These are phyloP conservation scores for Coptotermes formosanus DNA, from an alignment of 1,140 invertebrate genomes.

Conservation along the genomic window DNA sequence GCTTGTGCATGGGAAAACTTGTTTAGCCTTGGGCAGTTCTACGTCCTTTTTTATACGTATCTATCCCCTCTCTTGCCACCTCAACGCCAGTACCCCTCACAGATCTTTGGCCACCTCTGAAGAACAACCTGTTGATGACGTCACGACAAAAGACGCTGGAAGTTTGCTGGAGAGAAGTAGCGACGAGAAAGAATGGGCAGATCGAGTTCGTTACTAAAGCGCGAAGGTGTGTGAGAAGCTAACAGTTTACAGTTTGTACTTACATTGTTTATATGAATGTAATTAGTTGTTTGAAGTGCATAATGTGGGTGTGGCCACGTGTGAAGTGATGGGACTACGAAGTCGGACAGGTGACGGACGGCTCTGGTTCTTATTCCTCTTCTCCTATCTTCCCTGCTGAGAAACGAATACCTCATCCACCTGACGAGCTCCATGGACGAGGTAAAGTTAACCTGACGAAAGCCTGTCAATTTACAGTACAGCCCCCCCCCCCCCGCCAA, in stretches of 20 bases:
- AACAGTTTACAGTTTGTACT: neutral
- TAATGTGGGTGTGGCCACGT: slow-evolving; percentile 11
- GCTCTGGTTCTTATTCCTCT: neutral
- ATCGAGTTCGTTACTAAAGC: neutral
- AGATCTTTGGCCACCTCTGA: slow-evolving; percentile 28
- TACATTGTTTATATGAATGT: neutral
- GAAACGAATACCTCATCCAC: neutral
- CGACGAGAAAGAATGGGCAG: neutral
- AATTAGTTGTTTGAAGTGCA: neutral
- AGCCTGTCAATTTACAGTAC: neutral
- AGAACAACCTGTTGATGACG: slow-evolving; percentile 32
- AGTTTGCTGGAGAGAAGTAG: neutral
- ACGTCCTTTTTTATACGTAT: neutral
- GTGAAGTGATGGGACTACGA: slow-evolving; percentile 1
- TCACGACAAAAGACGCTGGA: slow-evolving; percentile 17
- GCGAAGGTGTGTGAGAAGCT: neutral
- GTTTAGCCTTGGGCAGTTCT: neutral
- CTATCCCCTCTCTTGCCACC: neutral
- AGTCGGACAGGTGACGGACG: neutral
- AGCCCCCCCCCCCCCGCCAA: too few species aligned
- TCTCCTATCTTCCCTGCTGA: neutral
- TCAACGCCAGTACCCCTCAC: slow-evolving; percentile 24
- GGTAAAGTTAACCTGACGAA: neutral
- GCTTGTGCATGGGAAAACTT: slow-evolving; percentile 3
- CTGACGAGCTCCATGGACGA: neutral